Base-by-base conservation (phyloP, 2,797 vertebrate species). In the Sebastiscus albofasciatus region DNA sequence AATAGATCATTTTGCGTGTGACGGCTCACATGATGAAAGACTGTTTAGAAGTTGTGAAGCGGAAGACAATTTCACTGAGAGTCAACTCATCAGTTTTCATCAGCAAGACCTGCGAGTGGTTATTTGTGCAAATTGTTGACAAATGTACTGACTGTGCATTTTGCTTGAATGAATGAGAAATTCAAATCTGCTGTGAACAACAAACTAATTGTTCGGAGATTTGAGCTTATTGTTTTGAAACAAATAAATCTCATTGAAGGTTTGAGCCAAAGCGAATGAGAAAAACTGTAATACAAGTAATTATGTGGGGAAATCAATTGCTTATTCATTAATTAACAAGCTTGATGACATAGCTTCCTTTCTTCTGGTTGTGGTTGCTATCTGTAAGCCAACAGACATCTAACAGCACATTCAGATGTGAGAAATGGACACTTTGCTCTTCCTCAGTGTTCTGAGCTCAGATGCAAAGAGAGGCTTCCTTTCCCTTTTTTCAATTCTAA, bases 401-500 rank as follows among this genome's bases (percentile, higher is more conserved):
- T 72, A 60, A 71, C 7, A 33, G 5, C 3, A 39, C 7, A 58
- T 42, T 75, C 62, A 61, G 14, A 81, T 39, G 33, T 81, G 58
- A 58, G n/a, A 65, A 56, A 69, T 26, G 16, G 16, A 59, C 36
- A 52, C 61, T 83, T 66, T 75, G 22, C 58, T 59, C 68, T 42
- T 68, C 12, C 18, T 75, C 39, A 27, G 20, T 65, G 14, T 62
- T 78, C 60, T 29, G 68, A 67, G 62, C 75, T 66, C 59, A 67
- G 46, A 72, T 87, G 52, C 34, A 70, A 54, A 18, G 27, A 82
- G 84, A 73, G 54, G 29, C 61, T 18, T 72, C 33, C 33, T 59
- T 70, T 58, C 20, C 29, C n/a, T 65, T 75, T 80, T 62, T 34
- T 46, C 71, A 71, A 67, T 77, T 91, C 70, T 79, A 82, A 82